These are phyloP conservation scores for Gavialis gangeticus DNA, from an alignment of 2,113 vertebrate species.

Conservation along the genomic window DNA sequence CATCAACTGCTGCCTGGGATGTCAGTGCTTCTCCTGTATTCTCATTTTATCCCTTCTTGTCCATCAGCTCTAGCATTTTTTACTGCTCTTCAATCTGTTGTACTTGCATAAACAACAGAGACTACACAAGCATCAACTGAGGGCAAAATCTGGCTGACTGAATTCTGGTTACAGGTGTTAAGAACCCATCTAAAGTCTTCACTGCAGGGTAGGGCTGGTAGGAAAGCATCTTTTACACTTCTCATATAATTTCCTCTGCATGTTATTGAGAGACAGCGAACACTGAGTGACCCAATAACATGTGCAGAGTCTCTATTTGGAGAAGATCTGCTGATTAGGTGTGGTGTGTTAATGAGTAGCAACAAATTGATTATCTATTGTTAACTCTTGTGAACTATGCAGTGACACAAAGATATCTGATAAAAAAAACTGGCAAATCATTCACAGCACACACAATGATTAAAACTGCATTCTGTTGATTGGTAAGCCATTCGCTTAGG, in stretches of 20 bases:
- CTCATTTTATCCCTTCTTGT: slow-evolving; percentile 48
- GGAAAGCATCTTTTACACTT: not conserved
- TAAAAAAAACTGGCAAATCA: accelerated
- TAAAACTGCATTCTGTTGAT: not conserved
- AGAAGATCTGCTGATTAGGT: not conserved
- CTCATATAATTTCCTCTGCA: not conserved
- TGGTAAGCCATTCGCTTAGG: not conserved
- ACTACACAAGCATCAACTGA: slow-evolving; percentile 15
- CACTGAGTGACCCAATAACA: accelerated
- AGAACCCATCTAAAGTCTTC: not conserved
- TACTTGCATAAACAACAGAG: slow-evolving; percentile 51
- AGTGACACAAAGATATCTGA: not conserved
- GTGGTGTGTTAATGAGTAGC: accelerated
- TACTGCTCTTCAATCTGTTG: not conserved
- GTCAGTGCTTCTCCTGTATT: slow-evolving; percentile 20
- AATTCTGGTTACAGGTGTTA: not conserved
- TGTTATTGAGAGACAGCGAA: not conserved
- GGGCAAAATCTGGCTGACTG: not conserved
- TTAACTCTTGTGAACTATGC: not conserved
- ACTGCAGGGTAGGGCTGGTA: not conserved
- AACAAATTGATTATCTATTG: not conserved
- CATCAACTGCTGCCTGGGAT: slow-evolving; percentile 2
- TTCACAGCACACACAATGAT: accelerated
- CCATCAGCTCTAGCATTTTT: slow-evolving; percentile 39
- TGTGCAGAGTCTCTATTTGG: accelerated